A percentile compares a stretch with the other conserved stretches of the same genome.
Evolutionary conservation across 2,113 vertebrate genomes (phyloP).

Genomic region (Mionectes macconnelli): DNA sequence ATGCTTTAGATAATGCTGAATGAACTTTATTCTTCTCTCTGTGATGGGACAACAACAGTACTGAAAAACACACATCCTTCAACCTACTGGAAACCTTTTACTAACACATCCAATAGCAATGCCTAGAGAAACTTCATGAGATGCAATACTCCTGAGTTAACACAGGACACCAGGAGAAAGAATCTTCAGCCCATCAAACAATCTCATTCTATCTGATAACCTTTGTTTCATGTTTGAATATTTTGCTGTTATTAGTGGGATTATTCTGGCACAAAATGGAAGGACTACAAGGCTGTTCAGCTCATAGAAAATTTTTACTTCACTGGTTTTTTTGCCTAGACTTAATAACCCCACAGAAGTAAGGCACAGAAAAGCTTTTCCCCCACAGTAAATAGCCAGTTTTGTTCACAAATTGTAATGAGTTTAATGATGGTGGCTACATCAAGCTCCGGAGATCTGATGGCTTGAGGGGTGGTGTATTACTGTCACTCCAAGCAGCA

Average conservation of each 20-base stretch:
- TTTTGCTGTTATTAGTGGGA: neutral
- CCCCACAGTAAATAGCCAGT: neutral
- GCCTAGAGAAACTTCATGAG: neutral
- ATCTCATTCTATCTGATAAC: neutral
- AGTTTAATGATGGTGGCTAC: neutral
- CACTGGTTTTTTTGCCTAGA: neutral
- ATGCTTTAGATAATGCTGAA: neutral
- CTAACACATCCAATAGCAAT: neutral
- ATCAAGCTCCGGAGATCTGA: neutral
- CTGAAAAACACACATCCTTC: neutral
- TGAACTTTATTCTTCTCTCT: neutral
- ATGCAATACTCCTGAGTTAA: neutral
- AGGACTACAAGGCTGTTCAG: neutral
- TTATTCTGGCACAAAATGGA: neutral
- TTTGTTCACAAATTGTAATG: neutral
- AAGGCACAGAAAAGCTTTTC: neutral
- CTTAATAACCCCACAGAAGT: neutral
- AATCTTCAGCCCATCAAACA: neutral
- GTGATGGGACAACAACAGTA: neutral
- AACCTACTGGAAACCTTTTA: neutral
- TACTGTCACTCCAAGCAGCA: neutral
- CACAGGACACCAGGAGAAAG: neutral
- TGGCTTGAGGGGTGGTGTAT: fast-evolving
- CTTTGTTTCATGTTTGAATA: neutral
- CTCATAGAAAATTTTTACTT: neutral